phyloP scores from a whole-genome alignment of 92 coral and sea anemone genomes.

The Epizoanthus illoricatus region DNA sequence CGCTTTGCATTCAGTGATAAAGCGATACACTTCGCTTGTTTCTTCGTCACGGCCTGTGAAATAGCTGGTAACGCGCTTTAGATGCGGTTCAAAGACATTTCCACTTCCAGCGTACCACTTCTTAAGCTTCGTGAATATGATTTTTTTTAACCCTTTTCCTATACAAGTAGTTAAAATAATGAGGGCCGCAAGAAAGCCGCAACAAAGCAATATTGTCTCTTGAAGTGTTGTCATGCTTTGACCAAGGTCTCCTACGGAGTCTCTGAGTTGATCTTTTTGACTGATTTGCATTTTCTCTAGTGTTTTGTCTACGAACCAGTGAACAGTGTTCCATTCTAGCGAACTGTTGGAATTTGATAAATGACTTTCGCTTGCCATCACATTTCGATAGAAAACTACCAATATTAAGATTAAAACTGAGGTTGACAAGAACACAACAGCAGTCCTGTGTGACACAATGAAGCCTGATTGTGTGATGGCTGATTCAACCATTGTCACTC shows the following conservation, averaged over 20 bases:
- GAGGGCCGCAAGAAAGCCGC: neutral
- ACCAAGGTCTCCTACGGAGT: neutral
- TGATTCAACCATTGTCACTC: neutral
- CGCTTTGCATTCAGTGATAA: slow-evolving; percentile 9
- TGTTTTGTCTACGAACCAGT: slow-evolving; percentile 24
- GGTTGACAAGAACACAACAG: neutral
- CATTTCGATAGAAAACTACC: neutral
- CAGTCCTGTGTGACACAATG: neutral
- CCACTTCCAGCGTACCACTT: neutral
- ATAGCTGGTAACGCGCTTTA: slow-evolving; percentile 18
- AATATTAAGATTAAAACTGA: no score
- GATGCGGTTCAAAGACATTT: slow-evolving; percentile 1
- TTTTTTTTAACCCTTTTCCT: slow-evolving; percentile 2
- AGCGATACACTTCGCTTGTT: neutral
- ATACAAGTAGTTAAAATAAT: neutral
- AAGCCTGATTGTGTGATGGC: neutral
- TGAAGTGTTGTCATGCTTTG: neutral
- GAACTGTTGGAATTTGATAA: neutral
- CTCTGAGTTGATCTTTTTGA: slow-evolving; percentile 13
- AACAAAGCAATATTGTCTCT: neutral
- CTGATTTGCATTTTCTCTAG: slow-evolving; percentile 8
- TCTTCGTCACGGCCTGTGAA: slow-evolving; percentile 20
- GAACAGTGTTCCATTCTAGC: neutral
- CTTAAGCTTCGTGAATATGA: neutral
- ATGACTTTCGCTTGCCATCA: neutral